phyloP scores from a whole-genome alignment of 2,888 invertebrate species.

The Amaurobius ferox region DNA sequence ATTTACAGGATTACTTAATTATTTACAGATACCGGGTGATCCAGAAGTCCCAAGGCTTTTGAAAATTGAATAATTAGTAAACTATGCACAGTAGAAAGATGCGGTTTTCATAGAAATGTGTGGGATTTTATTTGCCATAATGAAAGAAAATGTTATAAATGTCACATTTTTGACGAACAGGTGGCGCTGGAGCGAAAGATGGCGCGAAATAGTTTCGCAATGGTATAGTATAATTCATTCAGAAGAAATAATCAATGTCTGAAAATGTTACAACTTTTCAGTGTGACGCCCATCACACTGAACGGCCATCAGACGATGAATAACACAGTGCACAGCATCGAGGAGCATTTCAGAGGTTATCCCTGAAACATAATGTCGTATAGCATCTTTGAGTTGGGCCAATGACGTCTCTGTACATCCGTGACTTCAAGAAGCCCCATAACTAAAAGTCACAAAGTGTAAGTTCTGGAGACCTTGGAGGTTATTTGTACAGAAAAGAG shows the following conservation, averaged over 20 bases:
- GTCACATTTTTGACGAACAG: neutral
- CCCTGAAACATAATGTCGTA: slow-evolving; percentile 20
- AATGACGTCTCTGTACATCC: neutral
- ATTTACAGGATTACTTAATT: too few relatives aligned
- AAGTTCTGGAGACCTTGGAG: slow-evolving; percentile 20
- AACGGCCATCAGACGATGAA: too few relatives aligned
- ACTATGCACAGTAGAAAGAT: too few relatives aligned
- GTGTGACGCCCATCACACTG: neutral
- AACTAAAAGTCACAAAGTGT: slow-evolving; percentile 27
- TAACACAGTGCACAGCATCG: slow-evolving; percentile 21
- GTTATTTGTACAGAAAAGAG: neutral
- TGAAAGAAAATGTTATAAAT: neutral
- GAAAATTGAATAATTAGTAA: too few relatives aligned
- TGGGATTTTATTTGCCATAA: too few relatives aligned
- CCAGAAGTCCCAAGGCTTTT: too few relatives aligned
- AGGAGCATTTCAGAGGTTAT: slow-evolving; percentile 17
- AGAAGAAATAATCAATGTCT: neutral
- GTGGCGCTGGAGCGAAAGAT: neutral
- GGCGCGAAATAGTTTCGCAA: too few relatives aligned
- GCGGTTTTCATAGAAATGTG: too few relatives aligned
- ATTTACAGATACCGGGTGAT: too few relatives aligned
- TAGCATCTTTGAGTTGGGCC: slow-evolving; percentile 8
- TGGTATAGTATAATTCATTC: too few relatives aligned
- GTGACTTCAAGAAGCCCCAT: slow-evolving; percentile 20
- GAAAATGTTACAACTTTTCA: neutral